Evolutionary conservation across 2,113 vertebrate genomes (phyloP).

Genomic region (Axis porcinus): DNA sequence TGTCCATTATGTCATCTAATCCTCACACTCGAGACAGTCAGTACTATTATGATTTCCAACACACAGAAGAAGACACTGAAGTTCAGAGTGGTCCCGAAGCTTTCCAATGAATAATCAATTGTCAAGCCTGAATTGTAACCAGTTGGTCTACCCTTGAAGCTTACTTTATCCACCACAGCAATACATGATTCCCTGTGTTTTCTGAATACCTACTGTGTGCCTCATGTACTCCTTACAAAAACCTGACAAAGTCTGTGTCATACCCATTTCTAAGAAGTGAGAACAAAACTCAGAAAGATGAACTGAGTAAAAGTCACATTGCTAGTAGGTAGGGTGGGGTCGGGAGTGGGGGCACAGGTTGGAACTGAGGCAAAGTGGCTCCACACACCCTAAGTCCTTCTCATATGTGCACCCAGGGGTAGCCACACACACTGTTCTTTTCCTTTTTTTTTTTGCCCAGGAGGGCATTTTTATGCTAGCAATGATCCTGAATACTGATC

Average conservation of each 20-base stretch:
- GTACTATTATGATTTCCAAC: neutral
- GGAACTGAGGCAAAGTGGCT: neutral
- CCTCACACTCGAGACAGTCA: neutral
- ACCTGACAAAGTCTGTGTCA: neutral
- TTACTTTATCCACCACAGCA: neutral
- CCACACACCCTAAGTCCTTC: neutral
- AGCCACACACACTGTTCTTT: neutral
- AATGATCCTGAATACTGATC: neutral
- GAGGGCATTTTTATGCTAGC: neutral
- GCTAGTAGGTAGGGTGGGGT: no score
- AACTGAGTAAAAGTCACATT: neutral
- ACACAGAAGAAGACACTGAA: neutral
- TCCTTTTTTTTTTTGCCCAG: neutral
- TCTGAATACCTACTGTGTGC: neutral
- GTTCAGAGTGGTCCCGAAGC: neutral
- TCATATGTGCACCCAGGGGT: neutral
- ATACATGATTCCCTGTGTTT: neutral
- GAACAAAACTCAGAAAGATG: neutral
- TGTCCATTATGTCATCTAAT: neutral
- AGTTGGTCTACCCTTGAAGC: neutral
- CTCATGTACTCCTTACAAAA: neutral
- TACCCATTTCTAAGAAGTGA: neutral
- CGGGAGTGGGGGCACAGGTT: accelerated
- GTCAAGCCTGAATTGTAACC: neutral
- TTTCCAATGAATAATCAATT: neutral